Conservation (phyloP, 2,797 vertebrate species). For the Microctenopoma lineatum region DNA sequence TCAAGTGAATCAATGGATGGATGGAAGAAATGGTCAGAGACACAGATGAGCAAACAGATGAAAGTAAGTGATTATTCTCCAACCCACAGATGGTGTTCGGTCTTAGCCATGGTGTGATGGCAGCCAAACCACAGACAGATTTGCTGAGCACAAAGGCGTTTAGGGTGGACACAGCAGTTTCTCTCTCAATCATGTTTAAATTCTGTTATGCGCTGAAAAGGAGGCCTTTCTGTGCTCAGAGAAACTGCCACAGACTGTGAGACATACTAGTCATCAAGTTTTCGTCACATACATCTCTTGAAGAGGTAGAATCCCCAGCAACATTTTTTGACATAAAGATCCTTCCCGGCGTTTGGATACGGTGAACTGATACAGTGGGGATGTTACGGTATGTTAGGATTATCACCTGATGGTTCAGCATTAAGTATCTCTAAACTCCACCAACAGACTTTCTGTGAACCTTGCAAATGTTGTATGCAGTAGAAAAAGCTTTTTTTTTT, state of each 20-base stretch:
- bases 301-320: conserved; percentile 22
- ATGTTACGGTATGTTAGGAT: conserved; percentile 54
- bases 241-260: conserved; percentile 10
- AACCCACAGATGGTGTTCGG: conserved; percentile 56
- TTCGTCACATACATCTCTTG: conserved; percentile 30
- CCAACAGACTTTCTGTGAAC: conserved; percentile 48
- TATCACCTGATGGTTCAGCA: conserved; percentile 61
- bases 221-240: conserved; percentile 6
- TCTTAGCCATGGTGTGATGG: conserved; percentile 36
- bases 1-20: conserved; percentile 5
- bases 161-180: conserved; percentile 51
- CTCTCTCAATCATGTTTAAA: conserved; percentile 58
- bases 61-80: conserved; percentile 52
- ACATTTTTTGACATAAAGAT: conserved; percentile 32
- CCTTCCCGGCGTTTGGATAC: conserved; percentile 26
- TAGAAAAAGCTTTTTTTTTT: conserved; percentile 17
- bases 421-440: conserved; percentile 30
- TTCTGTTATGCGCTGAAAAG: conserved; percentile 33
- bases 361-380: conserved; percentile 14
- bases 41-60: conserved; percentile 45
- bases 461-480: conserved; percentile 39
- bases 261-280: neutral
- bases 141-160: conserved; percentile 48
- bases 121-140: conserved; percentile 54
- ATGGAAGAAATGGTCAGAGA: conserved; percentile 22